A percentile compares a stretch with the other conserved stretches of the same genome.
Evolutionary conservation across 2,888 invertebrate species (phyloP).

Genomic region (Harpalus rufipes): DNA sequence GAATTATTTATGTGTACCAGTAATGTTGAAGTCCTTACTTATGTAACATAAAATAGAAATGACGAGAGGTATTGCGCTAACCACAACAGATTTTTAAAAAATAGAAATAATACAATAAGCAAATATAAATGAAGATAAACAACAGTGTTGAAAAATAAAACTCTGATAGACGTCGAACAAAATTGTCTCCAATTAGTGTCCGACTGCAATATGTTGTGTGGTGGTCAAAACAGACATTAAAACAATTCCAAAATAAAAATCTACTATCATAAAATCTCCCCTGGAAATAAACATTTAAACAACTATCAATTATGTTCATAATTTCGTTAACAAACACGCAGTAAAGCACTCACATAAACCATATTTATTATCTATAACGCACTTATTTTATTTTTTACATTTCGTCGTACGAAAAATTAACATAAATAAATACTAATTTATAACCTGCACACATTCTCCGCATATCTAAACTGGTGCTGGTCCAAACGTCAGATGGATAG

Average conservation of each 20-base stretch:
- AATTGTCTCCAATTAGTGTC: neutral
- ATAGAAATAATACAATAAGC: too few species aligned
- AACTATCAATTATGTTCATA: constrained; percentile 53
- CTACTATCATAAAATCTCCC: constrained; percentile 12
- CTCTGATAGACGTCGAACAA: neutral
- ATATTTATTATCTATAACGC: constrained; percentile 53
- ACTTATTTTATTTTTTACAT: constrained; percentile 34
- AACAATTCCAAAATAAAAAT: constrained; percentile 1
- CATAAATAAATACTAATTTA: constrained; percentile 64
- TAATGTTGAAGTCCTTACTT: too few species aligned
- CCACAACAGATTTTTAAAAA: too few species aligned
- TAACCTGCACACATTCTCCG: constrained; percentile 55
- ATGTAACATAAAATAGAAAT: too few species aligned
- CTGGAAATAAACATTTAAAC: constrained; percentile 28
- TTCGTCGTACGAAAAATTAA: constrained; percentile 60
- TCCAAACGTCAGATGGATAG: constrained; percentile 52
- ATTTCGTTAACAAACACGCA: constrained; percentile 45
- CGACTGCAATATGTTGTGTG: neutral
- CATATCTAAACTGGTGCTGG: constrained; percentile 42
- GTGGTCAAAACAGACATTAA: constrained; percentile 9
- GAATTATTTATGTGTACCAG: too few species aligned
- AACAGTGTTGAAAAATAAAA: neutral
- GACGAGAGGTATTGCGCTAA: too few species aligned
- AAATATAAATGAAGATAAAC: neutral
- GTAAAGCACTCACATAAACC: constrained; percentile 51